These are phyloP conservation scores for Bufo gargarizans DNA, from an alignment of 2,113 vertebrate species.

Conservation along the genomic window DNA sequence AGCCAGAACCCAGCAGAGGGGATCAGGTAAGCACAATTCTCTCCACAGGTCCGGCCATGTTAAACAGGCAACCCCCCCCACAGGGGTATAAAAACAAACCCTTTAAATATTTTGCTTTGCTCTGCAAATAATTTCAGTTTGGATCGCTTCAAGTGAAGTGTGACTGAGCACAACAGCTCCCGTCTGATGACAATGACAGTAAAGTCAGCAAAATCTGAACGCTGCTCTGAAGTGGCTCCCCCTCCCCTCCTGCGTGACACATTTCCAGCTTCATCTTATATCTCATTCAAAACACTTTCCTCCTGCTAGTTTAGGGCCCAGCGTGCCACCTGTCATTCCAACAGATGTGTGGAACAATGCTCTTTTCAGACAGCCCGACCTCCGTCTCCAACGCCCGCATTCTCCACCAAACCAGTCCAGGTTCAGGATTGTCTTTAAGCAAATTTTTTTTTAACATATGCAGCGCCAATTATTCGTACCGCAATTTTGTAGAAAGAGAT, in stretches of 20 bases:
- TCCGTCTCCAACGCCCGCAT: not conserved
- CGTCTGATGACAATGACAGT: not conserved
- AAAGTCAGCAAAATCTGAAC: not conserved
- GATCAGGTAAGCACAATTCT: too few species aligned
- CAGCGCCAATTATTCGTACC: too few species aligned
- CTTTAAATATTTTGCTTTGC: too few species aligned
- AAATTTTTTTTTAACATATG: not conserved
- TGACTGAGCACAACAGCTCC: not conserved
- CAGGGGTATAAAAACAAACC: too few species aligned
- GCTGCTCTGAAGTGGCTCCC: not conserved
- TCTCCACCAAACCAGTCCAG: not conserved
- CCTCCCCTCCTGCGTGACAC: not conserved
- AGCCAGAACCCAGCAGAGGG: too few species aligned
- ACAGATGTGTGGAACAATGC: not conserved
- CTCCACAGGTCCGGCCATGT: too few species aligned
- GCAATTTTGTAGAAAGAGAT: not conserved
- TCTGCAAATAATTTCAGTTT: not conserved
- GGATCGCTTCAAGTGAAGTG: not conserved
- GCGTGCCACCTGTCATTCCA: conserved; percentile 37
- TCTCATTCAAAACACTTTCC: conserved; percentile 31
- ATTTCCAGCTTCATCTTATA: conserved; percentile 18
- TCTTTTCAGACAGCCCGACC: conserved; percentile 20
- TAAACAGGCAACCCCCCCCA: too few species aligned
- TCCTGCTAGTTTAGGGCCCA: not conserved
- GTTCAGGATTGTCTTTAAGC: not conserved